phyloP scores from a whole-genome alignment of 2,888 invertebrate genomes.

The Bugula neritina region DNA sequence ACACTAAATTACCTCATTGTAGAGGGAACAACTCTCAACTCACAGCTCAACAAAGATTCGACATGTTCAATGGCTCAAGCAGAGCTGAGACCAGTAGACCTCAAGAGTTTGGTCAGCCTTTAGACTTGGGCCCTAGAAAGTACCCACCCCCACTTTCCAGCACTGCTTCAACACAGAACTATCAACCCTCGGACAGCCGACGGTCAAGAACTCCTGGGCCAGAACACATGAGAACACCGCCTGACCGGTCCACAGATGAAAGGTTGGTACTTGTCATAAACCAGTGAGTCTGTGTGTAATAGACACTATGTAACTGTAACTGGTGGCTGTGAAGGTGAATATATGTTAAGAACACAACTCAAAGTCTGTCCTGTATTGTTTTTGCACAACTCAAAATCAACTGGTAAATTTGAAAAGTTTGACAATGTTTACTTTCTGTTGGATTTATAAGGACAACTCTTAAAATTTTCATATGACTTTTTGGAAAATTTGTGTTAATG shows the following conservation, averaged over 20 bases:
- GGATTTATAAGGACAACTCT: no score
- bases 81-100: not conserved
- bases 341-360: no score
- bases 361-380: no score
- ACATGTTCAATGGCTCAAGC: not conserved
- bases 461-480: no score
- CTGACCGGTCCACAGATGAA: slow-evolving; percentile 36
- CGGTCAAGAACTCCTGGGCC: slow-evolving; percentile 53
- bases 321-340: no score
- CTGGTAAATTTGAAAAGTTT: no score
- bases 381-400: no score
- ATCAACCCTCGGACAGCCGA: not conserved
- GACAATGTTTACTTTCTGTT: no score
- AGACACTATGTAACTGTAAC: no score
- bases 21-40: not conserved
- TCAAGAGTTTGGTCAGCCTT: not conserved
- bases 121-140: not conserved
- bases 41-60: slow-evolving; percentile 14
- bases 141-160: not conserved
- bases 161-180: not conserved
- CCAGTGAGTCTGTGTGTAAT: no score
- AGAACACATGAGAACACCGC: slow-evolving; percentile 44
- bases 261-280: slow-evolving; percentile 30
- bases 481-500: no score
- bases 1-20: no score